Evolutionary conservation across 2,797 vertebrate genomes (phyloP), one percentile per base, ranked within the genome.

Genomic region (Paratrypauchen microcephalus): DNA sequence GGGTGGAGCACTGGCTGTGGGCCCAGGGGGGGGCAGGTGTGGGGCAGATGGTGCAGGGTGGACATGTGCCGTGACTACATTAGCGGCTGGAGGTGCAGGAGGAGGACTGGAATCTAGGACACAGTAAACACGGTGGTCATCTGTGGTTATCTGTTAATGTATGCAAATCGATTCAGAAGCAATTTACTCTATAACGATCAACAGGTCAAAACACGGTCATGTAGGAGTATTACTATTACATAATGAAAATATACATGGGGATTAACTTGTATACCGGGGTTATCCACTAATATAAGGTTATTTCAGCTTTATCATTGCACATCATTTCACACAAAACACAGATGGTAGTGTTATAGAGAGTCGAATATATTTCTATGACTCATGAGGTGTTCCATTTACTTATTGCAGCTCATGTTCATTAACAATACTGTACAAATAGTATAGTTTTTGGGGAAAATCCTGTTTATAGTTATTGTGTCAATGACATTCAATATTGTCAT

Each of bases 1-100:
- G 32, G 72, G 58, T 39, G 39, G 62, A 71, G 65, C 13, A 26
- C 23, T 69, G 12, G 8, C 75, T 19, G n/a, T 39, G 4, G 32
- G 76, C 65, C 77, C 81, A 55, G 82, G 76, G 70, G 57, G 0
- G 12, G 85, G n/a, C 50, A 62, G 24, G 8, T 55, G 76, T 66
- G 50, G 23, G 61, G 72, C 78, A 73, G 83, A 28, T 57, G 84
- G 88, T 2, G 78, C 48, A 6, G 82, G 75, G 30, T 88, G 88
- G 58, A 91, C 72, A 3, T 87, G 82, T 8, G 76, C 89, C 48
- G 1, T 76, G 63, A 71, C 57, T 4, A 85, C 83, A 24, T 70
- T 79, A 0, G 21, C 16, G 30, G 83, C 36, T 63, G 61, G 39
- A 24, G 58, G 28, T 60, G 58, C 18, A 21, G 59, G 59, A 39